Conservation (phyloP, 2,113 vertebrate species). For the Rhodinocichla rosea region DNA sequence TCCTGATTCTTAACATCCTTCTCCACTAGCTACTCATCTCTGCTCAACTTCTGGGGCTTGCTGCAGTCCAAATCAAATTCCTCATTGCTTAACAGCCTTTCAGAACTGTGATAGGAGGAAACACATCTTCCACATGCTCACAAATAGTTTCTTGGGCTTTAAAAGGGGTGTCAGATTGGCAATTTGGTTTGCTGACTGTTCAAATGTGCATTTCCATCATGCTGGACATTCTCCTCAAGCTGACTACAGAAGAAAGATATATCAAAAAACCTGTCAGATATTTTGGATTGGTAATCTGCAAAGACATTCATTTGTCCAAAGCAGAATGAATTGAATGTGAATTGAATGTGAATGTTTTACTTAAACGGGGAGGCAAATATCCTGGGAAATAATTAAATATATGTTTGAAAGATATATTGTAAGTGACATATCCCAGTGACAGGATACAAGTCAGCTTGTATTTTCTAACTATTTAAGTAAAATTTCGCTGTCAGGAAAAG, state of each 20-base stretch:
- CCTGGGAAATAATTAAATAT: neutral
- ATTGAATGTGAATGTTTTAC: neutral
- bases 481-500: neutral
- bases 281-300: neutral
- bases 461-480: neutral
- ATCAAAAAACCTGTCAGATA: neutral
- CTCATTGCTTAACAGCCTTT: neutral
- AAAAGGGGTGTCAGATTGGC: neutral
- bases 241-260: neutral
- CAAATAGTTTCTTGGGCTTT: neutral
- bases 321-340: neutral
- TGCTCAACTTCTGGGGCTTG: neutral
- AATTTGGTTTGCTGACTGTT: slow-evolving; percentile 10
- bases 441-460: neutral
- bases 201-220: slow-evolving; percentile 6
- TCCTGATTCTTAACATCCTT: neutral
- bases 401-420: neutral
- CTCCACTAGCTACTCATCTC: neutral
- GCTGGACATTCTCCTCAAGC: neutral
- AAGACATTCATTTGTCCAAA: neutral
- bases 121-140: neutral
- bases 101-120: neutral
- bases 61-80: neutral
- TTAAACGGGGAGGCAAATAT: neutral
- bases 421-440: neutral